Base-by-base conservation (phyloP, 2,888 invertebrate genomes). In the Pyrgus malvae region DNA sequence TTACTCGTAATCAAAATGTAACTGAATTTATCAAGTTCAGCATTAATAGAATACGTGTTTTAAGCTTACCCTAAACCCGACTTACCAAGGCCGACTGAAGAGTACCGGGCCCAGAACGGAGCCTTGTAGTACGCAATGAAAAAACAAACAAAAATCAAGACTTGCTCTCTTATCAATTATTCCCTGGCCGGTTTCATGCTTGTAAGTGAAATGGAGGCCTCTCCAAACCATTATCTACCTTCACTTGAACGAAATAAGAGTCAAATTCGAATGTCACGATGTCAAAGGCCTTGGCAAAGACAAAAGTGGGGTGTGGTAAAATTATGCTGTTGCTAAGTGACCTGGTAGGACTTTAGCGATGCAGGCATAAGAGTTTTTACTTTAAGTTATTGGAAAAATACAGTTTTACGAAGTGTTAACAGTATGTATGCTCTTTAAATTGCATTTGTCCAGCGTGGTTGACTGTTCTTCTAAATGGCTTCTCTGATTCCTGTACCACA, bases 311-410 rank as follows among this genome's bases (percentile, higher is more conserved):
- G 74, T 71, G 70, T 71, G 69, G 64, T 66, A 64, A 55, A 64
- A 58, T 63, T 66, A 63, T 62, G 70, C 76, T 74, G 81, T 81
- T 80, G 74, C 80, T 74, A 80, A 69, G 79, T 73, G 69, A 54
- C 40, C 46, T 37, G 53, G 48, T 50, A 54, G 53, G 38, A 44
- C 38, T 49, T 49, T 35, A 35, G 45, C 44, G 19, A 5, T 35
- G 44, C 33, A 53, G 38, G 21, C 29, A 25, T 38, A 19, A 37
- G 35, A 42, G 37, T 49, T 55, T 50, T 33, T 45, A 17, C 45
- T 45, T 45, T 1, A 31, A 45, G 17, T 12, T 33, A 31, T n/a
- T 45, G 11, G 21, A 14, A 42, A 12, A 33, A 33, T 33, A 33
- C 11, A 33, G 8, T 2, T 33, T 33, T 12, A 33, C 9, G 27